phyloP scores from a whole-genome alignment of 2,888 invertebrate genomes.

The Philopedon plagiatum region DNA sequence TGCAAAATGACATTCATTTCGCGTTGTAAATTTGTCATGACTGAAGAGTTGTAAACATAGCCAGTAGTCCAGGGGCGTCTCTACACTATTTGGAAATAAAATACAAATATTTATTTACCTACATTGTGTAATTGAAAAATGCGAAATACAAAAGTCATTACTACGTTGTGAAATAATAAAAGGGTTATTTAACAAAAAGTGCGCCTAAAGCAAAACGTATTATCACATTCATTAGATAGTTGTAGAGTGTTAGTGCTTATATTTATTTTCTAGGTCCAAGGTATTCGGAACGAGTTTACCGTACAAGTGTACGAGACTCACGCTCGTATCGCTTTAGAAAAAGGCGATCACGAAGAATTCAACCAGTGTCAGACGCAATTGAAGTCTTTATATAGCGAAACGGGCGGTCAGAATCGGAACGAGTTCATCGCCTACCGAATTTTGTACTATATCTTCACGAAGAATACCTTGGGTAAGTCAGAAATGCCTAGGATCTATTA shows the following conservation, averaged over 20 bases:
- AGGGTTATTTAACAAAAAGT: no score
- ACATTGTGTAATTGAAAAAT: no score
- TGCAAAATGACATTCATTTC: no score
- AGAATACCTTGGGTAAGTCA: conserved; percentile 90
- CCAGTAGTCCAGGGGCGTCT: no score
- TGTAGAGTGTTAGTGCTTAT: not conserved
- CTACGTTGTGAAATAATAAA: no score
- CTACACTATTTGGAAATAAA: no score
- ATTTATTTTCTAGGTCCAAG: conserved; percentile 84
- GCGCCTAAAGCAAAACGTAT: no score
- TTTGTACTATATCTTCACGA: conserved; percentile 98
- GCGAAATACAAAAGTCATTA: no score
- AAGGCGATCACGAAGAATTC: conserved; percentile 98
- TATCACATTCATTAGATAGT: no score
- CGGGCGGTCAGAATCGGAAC: conserved; percentile 81
- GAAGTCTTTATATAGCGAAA: conserved; percentile 91
- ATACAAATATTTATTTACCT: no score
- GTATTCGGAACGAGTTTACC: conserved; percentile 93
- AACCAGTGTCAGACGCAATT: conserved; percentile 99
- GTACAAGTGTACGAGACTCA: conserved; percentile 99
- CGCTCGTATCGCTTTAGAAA: conserved; percentile 97
- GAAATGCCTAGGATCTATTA: not conserved
- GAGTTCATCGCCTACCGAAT: conserved; percentile 98
- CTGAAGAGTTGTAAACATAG: no score
- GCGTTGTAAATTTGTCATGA: no score